Evolutionary conservation across 1,140 invertebrate species (phyloP).

Genomic region (Limonius californicus): DNA sequence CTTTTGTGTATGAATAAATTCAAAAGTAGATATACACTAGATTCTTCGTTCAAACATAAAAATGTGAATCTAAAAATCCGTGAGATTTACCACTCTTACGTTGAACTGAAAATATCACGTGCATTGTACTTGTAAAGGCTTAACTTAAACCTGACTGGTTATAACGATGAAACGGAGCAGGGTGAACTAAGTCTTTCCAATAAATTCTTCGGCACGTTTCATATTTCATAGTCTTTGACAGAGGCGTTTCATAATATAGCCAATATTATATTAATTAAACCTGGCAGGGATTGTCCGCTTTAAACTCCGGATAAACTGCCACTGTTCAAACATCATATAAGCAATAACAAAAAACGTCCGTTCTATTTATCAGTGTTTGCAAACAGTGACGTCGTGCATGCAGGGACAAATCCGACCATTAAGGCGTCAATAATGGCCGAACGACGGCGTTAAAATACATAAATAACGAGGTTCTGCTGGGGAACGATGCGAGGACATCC

Average conservation of each 20-base stretch:
- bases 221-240: slow-evolving; percentile 12
- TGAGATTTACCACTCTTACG: too few relatives aligned
- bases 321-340: slow-evolving; percentile 36
- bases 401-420: slow-evolving; percentile 46
- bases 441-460: slow-evolving; percentile 45
- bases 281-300: slow-evolving; percentile 8
- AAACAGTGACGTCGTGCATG: slow-evolving; percentile 44
- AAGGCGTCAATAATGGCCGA: slow-evolving; percentile 46
- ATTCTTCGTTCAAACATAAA: too few relatives aligned
- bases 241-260: neutral
- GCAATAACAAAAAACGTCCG: slow-evolving; percentile 32
- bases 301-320: slow-evolving; percentile 23
- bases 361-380: slow-evolving; percentile 46
- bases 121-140: too few relatives aligned
- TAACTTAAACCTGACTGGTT: too few relatives aligned
- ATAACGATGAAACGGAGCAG: neutral
- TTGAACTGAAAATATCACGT: too few relatives aligned
- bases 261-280: slow-evolving; percentile 34
- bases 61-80: too few relatives aligned
- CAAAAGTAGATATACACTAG: too few relatives aligned
- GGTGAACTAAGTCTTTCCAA: neutral
- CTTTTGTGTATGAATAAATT: too few relatives aligned
- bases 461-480: slow-evolving; percentile 37
- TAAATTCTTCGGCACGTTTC: slow-evolving; percentile 7
- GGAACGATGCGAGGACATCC: slow-evolving; percentile 21